A percentile compares a stretch with the other conserved stretches of the same genome.
phyloP scores from a whole-genome alignment of 1,140 invertebrate genomes.

The Stegodyphus dumicola region DNA sequence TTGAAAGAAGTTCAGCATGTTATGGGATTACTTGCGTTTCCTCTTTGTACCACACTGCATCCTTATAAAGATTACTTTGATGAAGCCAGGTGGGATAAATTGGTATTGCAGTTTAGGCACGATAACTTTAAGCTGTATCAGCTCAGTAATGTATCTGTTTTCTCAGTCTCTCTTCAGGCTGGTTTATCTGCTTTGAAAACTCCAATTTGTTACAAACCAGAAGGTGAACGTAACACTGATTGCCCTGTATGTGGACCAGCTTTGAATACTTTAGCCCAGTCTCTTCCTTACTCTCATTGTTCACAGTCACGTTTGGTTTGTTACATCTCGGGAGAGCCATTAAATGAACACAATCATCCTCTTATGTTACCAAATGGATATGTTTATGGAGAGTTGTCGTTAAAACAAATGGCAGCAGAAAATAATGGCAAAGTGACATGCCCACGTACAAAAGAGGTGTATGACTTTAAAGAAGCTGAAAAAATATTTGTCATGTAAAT shows the following conservation, averaged over 20 bases:
- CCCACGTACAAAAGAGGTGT: constrained; percentile 90
- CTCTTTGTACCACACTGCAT: constrained; percentile 77
- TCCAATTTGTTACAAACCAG: constrained; percentile 74
- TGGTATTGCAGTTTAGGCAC: constrained; percentile 90
- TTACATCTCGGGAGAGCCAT: constrained; percentile 87
- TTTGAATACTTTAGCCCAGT: constrained; percentile 85
- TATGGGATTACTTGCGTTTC: constrained; percentile 95
- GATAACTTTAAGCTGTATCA: constrained; percentile 96
- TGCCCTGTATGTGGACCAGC: constrained; percentile 94
- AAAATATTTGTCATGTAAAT: constrained; percentile 95
- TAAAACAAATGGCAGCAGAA: constrained; percentile 87
- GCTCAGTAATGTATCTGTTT: constrained; percentile 88
- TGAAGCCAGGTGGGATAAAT: constrained; percentile 79
- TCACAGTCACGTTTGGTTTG: constrained; percentile 94
- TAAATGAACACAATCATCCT: constrained; percentile 97
- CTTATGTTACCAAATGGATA: constrained; percentile 98
- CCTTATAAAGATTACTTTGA: constrained; percentile 79
- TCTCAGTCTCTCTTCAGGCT: constrained; percentile 90
- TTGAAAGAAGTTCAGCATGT: constrained; percentile 89
- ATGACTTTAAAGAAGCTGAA: constrained; percentile 87
- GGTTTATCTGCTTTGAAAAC: constrained; percentile 96
- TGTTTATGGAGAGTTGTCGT: constrained; percentile 94
- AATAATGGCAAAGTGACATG: constrained; percentile 90
- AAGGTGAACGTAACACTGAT: constrained; percentile 76
- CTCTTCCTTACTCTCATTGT: constrained; percentile 94